phyloP scores from a whole-genome alignment of 2,797 vertebrate genomes.

The Jordanella pulchra region DNA sequence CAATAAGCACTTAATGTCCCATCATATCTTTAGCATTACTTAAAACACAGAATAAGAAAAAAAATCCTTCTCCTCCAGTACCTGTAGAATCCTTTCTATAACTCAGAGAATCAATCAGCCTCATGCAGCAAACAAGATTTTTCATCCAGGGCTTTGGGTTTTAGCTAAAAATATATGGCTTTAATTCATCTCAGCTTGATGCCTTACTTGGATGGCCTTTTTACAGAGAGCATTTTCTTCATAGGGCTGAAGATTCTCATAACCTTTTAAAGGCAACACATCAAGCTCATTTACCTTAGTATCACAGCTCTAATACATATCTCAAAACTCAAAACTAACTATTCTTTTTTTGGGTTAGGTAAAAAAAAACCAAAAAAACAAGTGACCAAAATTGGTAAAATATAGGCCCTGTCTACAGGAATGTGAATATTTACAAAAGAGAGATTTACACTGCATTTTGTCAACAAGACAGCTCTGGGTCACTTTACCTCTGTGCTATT shows the following conservation, averaged over 20 bases:
- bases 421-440: background rate
- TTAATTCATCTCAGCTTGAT: constrained; percentile 41
- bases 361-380: too few species aligned
- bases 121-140: constrained; percentile 42
- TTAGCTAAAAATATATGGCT: constrained; percentile 43
- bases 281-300: constrained; percentile 32
- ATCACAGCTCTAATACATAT: constrained; percentile 21
- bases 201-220: constrained; percentile 15
- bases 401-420: background rate
- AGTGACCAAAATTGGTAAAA: background rate
- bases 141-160: constrained; percentile 46
- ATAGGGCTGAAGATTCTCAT: constrained; percentile 19
- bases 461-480: background rate
- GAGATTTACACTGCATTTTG: background rate
- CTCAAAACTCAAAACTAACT: background rate
- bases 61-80: constrained; percentile 25
- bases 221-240: constrained; percentile 39
- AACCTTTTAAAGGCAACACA: constrained; percentile 10
- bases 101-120: constrained; percentile 45
- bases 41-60: constrained; percentile 20
- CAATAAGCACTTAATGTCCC: constrained; percentile 10
- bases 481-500: background rate
- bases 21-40: constrained; percentile 11
- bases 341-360: background rate
- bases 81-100: constrained; percentile 30